A percentile compares a stretch with the other conserved stretches of the same genome.
phyloP scores from a whole-genome alignment of 1,140 invertebrate genomes.

The Stenopsyche tienmushanensis region DNA sequence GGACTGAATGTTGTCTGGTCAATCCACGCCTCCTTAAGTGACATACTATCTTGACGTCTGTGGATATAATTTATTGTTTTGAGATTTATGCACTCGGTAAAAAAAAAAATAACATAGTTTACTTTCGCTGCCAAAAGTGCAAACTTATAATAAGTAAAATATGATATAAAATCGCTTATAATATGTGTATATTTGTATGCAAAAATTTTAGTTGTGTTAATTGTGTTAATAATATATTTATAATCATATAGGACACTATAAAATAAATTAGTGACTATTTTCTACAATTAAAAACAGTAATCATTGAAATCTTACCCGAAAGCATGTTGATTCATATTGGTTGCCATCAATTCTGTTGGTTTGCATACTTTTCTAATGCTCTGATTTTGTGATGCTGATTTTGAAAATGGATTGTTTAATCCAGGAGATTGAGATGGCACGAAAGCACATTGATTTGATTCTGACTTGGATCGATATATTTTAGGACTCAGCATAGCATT shows the following conservation, averaged over 20 bases:
- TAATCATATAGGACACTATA: too few relatives aligned
- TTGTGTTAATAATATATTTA: too few relatives aligned
- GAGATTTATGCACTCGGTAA: background rate
- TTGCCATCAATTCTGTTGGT: background rate
- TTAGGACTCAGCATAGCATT: constrained; percentile 1
- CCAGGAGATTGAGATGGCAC: background rate
- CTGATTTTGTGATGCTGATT: constrained; percentile 6
- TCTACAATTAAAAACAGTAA: too few relatives aligned
- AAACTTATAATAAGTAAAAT: background rate
- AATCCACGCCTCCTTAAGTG: background rate
- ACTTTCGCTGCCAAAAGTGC: background rate
- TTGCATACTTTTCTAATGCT: constrained; percentile 8
- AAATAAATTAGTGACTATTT: too few relatives aligned
- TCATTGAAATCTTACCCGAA: constrained; percentile 11
- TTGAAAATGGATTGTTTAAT: constrained; percentile 6
- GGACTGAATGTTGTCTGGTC: background rate
- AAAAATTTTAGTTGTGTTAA: too few relatives aligned
- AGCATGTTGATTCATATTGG: background rate
- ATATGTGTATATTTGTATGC: too few relatives aligned
- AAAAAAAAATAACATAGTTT: too few relatives aligned
- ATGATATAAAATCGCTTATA: too few relatives aligned
- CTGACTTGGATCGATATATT: constrained; percentile 14
- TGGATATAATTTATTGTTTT: too few relatives aligned
- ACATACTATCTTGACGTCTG: background rate
- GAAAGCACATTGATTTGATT: constrained; percentile 1